Evolutionary conservation across 92 coral and sea anemone genomes (phyloP), one percentile per base, ranked within the genome.

Genomic region (Epizoanthus stellaris): DNA sequence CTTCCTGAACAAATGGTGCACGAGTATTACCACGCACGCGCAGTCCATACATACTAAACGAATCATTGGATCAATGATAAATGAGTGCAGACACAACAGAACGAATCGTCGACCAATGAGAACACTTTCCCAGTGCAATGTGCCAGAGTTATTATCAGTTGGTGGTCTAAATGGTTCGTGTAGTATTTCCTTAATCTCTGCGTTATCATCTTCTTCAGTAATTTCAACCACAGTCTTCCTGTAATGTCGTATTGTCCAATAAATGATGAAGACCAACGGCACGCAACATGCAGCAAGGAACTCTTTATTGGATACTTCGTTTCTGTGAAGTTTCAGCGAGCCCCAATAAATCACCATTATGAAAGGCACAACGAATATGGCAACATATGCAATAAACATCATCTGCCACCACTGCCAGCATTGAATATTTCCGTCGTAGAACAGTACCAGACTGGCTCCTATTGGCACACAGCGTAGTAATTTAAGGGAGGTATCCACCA

Each of bases 401-500:
- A 63, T 39, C 74, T 88, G 91, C 91, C 88, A 88, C 91, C 91
- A 83, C 84, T 88, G 88, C 88, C 88, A 88, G 53, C 91, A 88
- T 53, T 59, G 57, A 34, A 82, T 69, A 49, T 88, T 87, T 17
- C 87, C 90, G 23, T 87, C 82, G 67, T 49, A 36, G 39, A 87
- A 87, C 8, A 87, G 70, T 62, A 69, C 77, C 77, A 62, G 85
- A 0, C 56, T 76, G 42, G 4, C 13, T 7, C 77, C 82, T 9
- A 89, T 62, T 8, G 71, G 79, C 13, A 89, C 79, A 64, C 92
- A 89, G 70, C 68, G 92, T 70, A 85, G 66, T 14, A 89, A 75
- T 19, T 77, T 77, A 61, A 89, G 86, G 52, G 92, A 66, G 57
- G 87, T 80, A 38, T 77, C 86, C 2, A 86, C 92, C 65, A 89